Evolutionary conservation across 2,888 invertebrate species (phyloP).

Genomic region (Elmis aenea): DNA sequence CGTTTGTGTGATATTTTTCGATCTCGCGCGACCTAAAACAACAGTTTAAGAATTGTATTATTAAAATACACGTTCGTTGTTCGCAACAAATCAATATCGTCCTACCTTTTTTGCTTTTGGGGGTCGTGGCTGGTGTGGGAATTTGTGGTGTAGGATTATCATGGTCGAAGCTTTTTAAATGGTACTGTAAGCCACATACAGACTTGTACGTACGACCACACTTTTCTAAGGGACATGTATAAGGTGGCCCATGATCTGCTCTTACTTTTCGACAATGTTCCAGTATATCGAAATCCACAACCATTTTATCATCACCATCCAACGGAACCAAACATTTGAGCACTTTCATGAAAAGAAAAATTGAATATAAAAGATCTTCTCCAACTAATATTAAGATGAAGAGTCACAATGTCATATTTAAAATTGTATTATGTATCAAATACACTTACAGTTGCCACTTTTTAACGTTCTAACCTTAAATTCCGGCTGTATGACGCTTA

Average conservation of each 20-base stretch:
- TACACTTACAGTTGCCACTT: too few species aligned
- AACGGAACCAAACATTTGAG: too few species aligned
- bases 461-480: too few species aligned
- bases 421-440: too few species aligned
- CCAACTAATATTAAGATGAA: too few species aligned
- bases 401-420: too few species aligned
- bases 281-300: conserved; percentile 79
- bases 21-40: conserved; percentile 12
- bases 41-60: too few species aligned
- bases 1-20: conserved; percentile 4
- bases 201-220: conserved; percentile 85
- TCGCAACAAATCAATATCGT: background rate
- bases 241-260: conserved; percentile 76
- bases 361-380: too few species aligned
- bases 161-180: conserved; percentile 80
- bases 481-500: too few species aligned
- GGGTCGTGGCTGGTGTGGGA: conserved; percentile 53
- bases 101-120: conserved; percentile 58
- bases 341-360: too few species aligned
- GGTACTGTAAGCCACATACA: conserved; percentile 79
- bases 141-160: conserved; percentile 67
- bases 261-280: conserved; percentile 80
- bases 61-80: background rate
- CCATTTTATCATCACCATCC: too few species aligned
- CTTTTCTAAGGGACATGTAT: conserved; percentile 78